Evolutionary conservation across 2,797 vertebrate species (phyloP).

Genomic region (Enoplosus armatus): DNA sequence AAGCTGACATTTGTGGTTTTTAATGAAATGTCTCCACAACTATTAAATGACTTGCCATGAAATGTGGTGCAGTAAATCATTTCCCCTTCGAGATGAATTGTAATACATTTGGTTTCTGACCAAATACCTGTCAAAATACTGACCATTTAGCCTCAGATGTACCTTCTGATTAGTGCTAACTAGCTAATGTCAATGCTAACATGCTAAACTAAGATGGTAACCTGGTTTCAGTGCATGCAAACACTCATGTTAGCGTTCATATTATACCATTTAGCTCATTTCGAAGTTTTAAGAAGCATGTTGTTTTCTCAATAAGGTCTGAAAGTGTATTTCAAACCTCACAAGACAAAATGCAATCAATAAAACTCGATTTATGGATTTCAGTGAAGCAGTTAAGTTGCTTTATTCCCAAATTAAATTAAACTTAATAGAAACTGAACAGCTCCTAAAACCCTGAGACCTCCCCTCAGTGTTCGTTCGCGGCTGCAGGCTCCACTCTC

Average conservation of each 20-base stretch:
- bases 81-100: background rate
- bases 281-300: too few relatives aligned
- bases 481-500: slow-evolving; percentile 31
- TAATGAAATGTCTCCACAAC: background rate
- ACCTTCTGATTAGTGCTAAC: background rate
- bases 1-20: slow-evolving; percentile 1
- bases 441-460: slow-evolving; percentile 13
- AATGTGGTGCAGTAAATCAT: background rate
- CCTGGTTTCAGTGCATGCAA: background rate
- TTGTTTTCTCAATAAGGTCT: background rate
- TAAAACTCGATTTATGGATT: background rate
- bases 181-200: background rate
- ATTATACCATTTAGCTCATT: background rate
- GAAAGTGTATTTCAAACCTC: background rate
- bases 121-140: background rate
- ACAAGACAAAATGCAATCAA: background rate
- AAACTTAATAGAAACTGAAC: slow-evolving; percentile 8
- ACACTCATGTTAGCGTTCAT: background rate
- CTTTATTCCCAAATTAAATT: slow-evolving; percentile 24
- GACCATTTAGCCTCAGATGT: background rate
- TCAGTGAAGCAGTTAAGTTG: background rate
- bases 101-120: background rate
- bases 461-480: slow-evolving; percentile 6
- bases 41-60: too few relatives aligned
- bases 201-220: background rate